Conservation (phyloP, 2,797 vertebrate genomes). For the Vultur gryphus region DNA sequence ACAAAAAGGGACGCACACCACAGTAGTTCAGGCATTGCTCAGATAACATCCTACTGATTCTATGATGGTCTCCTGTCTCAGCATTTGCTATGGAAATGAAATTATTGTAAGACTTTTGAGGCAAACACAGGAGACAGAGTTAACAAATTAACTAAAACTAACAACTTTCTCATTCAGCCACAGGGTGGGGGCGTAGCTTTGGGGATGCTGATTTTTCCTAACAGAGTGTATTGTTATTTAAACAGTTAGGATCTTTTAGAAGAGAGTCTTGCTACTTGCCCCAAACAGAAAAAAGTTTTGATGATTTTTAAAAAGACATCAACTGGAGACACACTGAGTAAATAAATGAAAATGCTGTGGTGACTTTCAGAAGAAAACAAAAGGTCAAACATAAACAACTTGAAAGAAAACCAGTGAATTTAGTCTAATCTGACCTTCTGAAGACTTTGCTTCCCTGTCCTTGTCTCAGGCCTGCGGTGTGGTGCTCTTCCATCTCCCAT, state of each 20-base stretch:
- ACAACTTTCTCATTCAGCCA: conserved; percentile 28
- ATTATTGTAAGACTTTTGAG: not conserved
- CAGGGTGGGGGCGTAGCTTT: conserved; percentile 42
- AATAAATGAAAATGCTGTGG: not conserved
- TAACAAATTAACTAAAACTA: not conserved
- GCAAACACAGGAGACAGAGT: not conserved
- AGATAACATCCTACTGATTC: not conserved
- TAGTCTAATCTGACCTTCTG: not conserved
- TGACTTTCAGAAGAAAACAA: not conserved
- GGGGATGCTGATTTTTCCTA: not conserved
- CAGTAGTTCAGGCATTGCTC: too few species aligned
- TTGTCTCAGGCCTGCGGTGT: not conserved
- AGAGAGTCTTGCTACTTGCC: not conserved
- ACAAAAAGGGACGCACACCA: not conserved
- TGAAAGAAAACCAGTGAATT: not conserved
- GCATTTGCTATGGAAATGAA: not conserved
- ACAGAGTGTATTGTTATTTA: not conserved
- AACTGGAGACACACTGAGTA: not conserved
- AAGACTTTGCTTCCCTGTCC: not conserved
- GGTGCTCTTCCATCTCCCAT: not conserved
- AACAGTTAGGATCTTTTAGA: not conserved
- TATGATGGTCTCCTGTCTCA: not conserved
- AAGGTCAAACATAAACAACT: not conserved
- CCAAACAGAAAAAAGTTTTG: not conserved
- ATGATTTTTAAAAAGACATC: not conserved